These are phyloP conservation scores for Naso thynnoides DNA, from an alignment of 2,797 vertebrate species.

Conservation along the genomic window DNA sequence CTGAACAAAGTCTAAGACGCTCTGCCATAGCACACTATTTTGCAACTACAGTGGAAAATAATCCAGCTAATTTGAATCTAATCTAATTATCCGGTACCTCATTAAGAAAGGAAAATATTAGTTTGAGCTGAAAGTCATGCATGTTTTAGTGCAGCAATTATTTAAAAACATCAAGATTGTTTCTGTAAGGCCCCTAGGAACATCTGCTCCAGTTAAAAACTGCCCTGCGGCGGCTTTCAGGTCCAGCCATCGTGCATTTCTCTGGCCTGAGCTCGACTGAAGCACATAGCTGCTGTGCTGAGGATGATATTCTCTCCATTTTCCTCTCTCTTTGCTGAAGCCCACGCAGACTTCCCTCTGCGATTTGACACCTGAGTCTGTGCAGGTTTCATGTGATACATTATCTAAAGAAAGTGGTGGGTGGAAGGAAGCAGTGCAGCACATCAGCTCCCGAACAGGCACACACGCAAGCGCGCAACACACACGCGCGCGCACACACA, in stretches of 20 bases:
- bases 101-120: conserved; percentile 18
- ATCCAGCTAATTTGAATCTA: conserved; percentile 38
- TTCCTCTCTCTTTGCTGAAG: conserved; percentile 24
- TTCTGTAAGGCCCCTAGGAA: conserved; percentile 1
- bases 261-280: conserved; percentile 39
- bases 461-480: neutral
- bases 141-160: conserved; percentile 27
- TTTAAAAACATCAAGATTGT: conserved; percentile 5
- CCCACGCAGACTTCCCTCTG: conserved; percentile 72
- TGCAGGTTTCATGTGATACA: conserved; percentile 61
- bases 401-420: conserved; percentile 76
- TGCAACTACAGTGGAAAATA: conserved; percentile 16
- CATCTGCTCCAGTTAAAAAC: neutral
- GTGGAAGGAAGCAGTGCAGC: conserved; percentile 68
- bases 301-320: conserved; percentile 33
- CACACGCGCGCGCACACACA: neutral
- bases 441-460: conserved; percentile 42
- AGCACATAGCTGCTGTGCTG: conserved; percentile 14
- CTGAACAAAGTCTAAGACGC: too few species aligned
- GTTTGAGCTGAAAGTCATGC: conserved; percentile 22
- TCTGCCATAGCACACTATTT: neutral
- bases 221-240: conserved; percentile 6
- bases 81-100: conserved; percentile 35
- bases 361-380: conserved; percentile 73
- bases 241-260: neutral